Evolutionary conservation across 2,113 vertebrate species (phyloP), one percentile per base, ranked within the genome.

Genomic region (Ochotona curzoniae): DNA sequence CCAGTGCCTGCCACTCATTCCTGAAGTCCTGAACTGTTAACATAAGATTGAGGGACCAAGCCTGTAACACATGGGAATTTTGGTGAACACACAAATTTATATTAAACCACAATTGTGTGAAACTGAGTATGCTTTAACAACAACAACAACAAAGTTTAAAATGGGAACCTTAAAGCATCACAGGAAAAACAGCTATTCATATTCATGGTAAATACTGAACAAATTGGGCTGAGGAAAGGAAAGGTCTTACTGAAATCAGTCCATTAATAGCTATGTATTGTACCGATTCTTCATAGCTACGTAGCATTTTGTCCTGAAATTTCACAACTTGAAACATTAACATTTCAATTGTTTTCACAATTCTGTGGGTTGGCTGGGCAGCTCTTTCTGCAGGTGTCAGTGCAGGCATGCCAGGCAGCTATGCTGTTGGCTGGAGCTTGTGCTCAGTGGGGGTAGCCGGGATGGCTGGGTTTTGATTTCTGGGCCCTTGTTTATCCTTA

Each of bases 201-300:
- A 73, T 57, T 63, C 35, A 15, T 25, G 23, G 25, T 66, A 61
- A 84, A 44, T 21, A 49, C 0, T 69, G 26, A 84, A n/a, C 49
- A 94, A 38, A 63, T 7, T 30, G 74, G 6, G 0, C n/a, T 49
- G 2, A 14, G 5, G 26, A 69, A 30, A 13, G 32, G 79, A 87
- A 7, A n/a, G 7, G 2, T 32, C 0, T 0, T 82, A 8, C 26
- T 74, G 35, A 32, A n/a, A 76, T 4, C 47, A 35, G 70, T 2
- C 75, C 23, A 49, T 80, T 44, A 5, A n/a, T 3, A 70, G 13
- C 1, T 44, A 4, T 28, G 18, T 11, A 26, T 0, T 13, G 0
- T 49, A 38, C 49, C 47, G n/a, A 26, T 82, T 26, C 54, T 32
- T 61, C 54, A 66, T 64, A 66, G 12, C 35, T 93, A 15, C 1